A percentile compares a stretch with the other conserved stretches of the same genome.
phyloP scores from a whole-genome alignment of 2,113 vertebrate genomes.

The Amazona vittata region DNA sequence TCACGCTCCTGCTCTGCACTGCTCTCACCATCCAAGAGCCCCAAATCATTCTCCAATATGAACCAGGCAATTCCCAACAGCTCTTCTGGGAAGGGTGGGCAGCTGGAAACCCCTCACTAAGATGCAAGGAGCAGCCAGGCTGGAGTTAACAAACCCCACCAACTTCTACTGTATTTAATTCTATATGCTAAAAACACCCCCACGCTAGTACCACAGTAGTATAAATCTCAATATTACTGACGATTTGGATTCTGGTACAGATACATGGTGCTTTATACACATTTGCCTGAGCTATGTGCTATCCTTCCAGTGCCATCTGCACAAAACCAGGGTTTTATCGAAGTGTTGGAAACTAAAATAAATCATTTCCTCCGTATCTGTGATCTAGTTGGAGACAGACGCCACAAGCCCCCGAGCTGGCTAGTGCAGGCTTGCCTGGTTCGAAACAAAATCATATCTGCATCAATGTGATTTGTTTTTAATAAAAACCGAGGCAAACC shows the following conservation, averaged over 20 bases:
- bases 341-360: constrained; percentile 28
- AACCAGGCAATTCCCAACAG: neutral
- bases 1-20: rapidly evolving
- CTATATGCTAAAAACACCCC: rapidly evolving
- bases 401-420: constrained; percentile 39
- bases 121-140: neutral
- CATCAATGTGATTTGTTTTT: constrained; percentile 38
- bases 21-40: neutral
- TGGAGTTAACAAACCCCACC: neutral
- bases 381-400: constrained; percentile 41
- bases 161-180: neutral
- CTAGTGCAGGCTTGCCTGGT: constrained; percentile 52
- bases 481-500: constrained; percentile 21
- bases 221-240: neutral
- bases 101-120: neutral
- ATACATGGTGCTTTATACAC: neutral
- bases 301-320: constrained; percentile 46
- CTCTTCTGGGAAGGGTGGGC: neutral
- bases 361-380: constrained; percentile 39
- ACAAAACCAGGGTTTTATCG: constrained; percentile 33
- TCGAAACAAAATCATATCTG: constrained; percentile 31
- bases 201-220: neutral
- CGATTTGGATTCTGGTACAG: neutral
- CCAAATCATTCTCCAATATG: neutral
- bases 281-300: constrained; percentile 17